Conservation (phyloP, 1,140 invertebrate species). For the Aphis craccivora region DNA sequence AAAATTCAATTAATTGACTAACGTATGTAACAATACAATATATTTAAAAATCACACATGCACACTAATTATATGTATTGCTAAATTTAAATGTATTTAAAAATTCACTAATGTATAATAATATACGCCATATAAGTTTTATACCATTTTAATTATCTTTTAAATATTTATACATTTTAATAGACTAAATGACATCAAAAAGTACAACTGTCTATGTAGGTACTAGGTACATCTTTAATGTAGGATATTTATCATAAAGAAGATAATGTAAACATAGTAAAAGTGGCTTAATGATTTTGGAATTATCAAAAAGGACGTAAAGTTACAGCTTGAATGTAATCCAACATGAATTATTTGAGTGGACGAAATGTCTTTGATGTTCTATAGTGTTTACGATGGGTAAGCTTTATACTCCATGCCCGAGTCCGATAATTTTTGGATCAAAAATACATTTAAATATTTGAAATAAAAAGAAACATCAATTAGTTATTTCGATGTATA, state of each 20-base stretch:
- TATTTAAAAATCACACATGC: neutral
- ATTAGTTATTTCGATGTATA: neutral
- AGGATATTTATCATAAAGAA: neutral
- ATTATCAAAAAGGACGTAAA: neutral
- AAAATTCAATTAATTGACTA: neutral
- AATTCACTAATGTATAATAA: neutral
- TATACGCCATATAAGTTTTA: neutral
- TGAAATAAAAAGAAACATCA: neutral
- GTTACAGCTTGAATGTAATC: neutral
- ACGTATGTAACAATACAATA: neutral
- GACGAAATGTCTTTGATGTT: neutral
- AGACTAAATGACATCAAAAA: neutral
- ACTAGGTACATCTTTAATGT: neutral
- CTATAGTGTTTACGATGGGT: neutral
- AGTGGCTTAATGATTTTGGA: neutral
- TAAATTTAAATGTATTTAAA: neutral
- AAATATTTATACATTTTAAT: neutral
- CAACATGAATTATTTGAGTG: neutral
- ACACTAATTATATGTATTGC: neutral
- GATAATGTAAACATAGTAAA: neutral
- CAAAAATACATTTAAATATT: neutral
- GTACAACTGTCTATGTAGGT: neutral
- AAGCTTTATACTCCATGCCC: neutral
- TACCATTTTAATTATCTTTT: neutral
- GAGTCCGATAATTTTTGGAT: neutral